Base-by-base conservation (phyloP, 2,888 invertebrate genomes). In the Cetonia aurata region DNA sequence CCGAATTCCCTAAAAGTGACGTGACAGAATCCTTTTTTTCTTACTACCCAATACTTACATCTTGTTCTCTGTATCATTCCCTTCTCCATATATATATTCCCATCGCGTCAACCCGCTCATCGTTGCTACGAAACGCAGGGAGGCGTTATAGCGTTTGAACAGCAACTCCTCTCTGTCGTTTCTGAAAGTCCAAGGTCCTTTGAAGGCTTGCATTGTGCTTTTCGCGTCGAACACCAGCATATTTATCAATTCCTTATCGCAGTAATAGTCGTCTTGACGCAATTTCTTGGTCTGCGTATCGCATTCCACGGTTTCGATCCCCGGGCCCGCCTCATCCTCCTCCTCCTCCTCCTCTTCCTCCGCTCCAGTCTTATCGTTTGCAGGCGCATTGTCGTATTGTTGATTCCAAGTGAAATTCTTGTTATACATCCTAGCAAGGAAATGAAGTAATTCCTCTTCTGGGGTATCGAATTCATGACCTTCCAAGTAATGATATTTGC, bases 81-180 rank as follows among this genome's bases (percentile, higher is more conserved):
- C 86, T 77, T 90, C 90, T 15, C 87, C 89, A 70, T 87, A 87
- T 53, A 92, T 89, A 76, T 92, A 91, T 82, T 95, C 93, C 95
- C 96, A 96, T 66, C 96, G 87, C 0, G 96, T 95, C 0, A 96
- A 85, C 0, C 96, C 96, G 79, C 95, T 95, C 83, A 96, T 93
- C 0, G 96, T 96, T 0, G 95, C 93, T 25, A 96, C 91, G 82
- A 95, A 96, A 53, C 95, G 88, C 15, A 95, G 85, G 50, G 91
- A 91, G 3, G 93, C 92, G 74, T 92, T 91, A 79, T 93, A 95
- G 52, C 85, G 84, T 66, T 87, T 83, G 2, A 93, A 90, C 12
- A 93, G 79, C 4, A 86, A 82, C 73, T 84, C 80, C 68, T 91
- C 89, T 3, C 73, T 73, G 15, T 85, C 83, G 0, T 85, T 81